These are phyloP conservation scores for Lepidothrix coronata DNA, from an alignment of 2,113 vertebrate species.

Conservation along the genomic window DNA sequence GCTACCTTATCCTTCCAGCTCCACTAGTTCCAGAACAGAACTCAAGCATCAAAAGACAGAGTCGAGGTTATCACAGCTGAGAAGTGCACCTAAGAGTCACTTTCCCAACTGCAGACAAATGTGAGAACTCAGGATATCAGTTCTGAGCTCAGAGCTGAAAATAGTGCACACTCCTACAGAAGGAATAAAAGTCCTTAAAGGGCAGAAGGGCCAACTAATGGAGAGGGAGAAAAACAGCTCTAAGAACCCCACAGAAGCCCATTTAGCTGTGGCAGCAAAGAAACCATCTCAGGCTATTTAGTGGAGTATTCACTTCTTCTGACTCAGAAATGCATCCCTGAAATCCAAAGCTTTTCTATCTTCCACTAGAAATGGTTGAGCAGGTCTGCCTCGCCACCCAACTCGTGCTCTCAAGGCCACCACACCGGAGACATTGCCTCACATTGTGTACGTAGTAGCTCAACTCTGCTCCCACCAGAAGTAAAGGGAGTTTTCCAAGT, in stretches of 20 bases:
- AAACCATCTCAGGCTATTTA: not conserved
- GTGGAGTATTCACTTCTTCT: not conserved
- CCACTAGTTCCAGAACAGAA: constrained; percentile 1
- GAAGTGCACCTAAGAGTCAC: not conserved
- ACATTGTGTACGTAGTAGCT: not conserved
- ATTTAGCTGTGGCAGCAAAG: not conserved
- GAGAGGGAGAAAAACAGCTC: not conserved
- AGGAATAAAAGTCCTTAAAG: constrained; percentile 3
- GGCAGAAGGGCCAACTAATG: not conserved
- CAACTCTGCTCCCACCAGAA: not conserved
- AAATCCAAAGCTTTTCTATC: not conserved
- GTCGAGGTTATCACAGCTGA: not conserved
- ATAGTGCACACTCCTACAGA: not conserved
- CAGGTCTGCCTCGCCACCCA: not conserved
- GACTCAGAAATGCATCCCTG: not conserved
- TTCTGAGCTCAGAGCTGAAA: constrained; percentile 33
- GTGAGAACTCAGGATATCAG: not conserved
- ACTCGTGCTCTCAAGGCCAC: not conserved
- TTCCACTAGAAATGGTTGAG: not conserved
- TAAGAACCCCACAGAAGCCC: not conserved
- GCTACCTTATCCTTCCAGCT: not conserved
- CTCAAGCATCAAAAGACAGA: not conserved
- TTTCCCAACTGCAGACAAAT: not conserved
- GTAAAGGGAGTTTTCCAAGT: not conserved
- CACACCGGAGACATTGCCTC: not conserved